Percentiles rank a stretch among this genome's conserved stretches.
phyloP scores from a whole-genome alignment of 2,888 invertebrate genomes.

The Mesorhabditis sp. region DNA sequence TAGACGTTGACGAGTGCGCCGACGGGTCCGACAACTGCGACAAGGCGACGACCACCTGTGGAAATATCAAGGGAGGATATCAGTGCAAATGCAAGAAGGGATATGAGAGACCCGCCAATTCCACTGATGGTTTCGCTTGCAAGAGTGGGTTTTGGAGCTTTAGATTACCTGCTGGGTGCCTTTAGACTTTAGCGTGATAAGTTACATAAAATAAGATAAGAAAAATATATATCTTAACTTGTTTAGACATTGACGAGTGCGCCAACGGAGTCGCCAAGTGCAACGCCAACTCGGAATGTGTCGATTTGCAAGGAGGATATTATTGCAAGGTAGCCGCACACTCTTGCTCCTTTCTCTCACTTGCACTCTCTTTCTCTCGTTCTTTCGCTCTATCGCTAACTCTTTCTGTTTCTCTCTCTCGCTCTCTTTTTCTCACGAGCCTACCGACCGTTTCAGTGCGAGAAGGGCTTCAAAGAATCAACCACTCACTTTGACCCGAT shows the following conservation, averaged over 20 bases:
- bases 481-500: background rate
- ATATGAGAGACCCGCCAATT: background rate
- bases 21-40: background rate
- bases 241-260: conserved; percentile 1
- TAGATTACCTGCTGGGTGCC: too few relatives aligned
- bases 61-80: background rate
- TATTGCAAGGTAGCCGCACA: background rate
- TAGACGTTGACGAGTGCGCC: conserved; percentile 1
- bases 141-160: too few relatives aligned
- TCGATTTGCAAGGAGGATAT: background rate
- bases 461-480: background rate
- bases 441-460: background rate
- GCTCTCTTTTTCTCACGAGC: background rate
- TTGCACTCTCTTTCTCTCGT: background rate
- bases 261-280: background rate
- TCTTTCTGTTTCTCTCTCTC: too few relatives aligned
- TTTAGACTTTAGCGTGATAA: background rate
- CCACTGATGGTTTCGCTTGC: background rate
- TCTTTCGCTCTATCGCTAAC: too few relatives aligned
- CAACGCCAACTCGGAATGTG: background rate
- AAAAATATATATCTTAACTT: background rate
- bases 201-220: background rate
- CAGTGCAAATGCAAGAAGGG: background rate
- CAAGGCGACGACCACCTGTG: background rate
- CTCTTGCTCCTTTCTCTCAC: background rate